Percentiles rank a stretch among this genome's conserved stretches.
Evolutionary conservation across 2,888 invertebrate genomes (phyloP).

Genomic region (Dyspetes luteomarginatus): DNA sequence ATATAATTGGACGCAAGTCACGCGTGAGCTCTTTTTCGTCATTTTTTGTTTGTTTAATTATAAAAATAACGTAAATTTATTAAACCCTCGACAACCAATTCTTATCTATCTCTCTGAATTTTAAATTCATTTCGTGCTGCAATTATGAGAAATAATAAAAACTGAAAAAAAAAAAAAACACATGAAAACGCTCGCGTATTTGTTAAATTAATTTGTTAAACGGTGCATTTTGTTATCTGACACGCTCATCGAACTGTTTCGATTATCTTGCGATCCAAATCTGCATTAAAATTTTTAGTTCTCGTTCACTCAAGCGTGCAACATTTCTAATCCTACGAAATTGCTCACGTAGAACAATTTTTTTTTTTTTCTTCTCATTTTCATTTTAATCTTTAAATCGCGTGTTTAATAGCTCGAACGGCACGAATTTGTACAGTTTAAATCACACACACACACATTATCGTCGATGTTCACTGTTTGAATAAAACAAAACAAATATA

Average conservation of each 20-base stretch:
- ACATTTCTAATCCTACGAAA: conserved; percentile 40
- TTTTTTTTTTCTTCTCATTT: too few relatives aligned
- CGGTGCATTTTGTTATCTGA: conserved; percentile 50
- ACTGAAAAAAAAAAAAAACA: neutral
- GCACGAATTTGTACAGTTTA: too few relatives aligned
- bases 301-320: neutral
- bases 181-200: conserved; percentile 22
- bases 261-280: neutral
- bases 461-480: too few relatives aligned
- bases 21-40: neutral
- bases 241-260: conserved; percentile 51
- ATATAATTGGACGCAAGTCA: conserved; percentile 25
- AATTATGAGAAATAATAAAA: neutral
- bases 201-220: conserved; percentile 26
- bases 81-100: too few relatives aligned
- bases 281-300: too few relatives aligned
- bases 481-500: too few relatives aligned
- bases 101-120: too few relatives aligned
- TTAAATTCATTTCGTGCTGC: neutral
- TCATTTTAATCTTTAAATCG: too few relatives aligned
- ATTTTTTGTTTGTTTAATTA: conserved; percentile 2
- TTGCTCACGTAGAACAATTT: conserved; percentile 19
- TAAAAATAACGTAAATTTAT: too few relatives aligned
- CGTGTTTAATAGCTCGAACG: too few relatives aligned
- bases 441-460: too few relatives aligned